phyloP scores from a whole-genome alignment of 2,888 invertebrate species.

The Tiliacea citrago region DNA sequence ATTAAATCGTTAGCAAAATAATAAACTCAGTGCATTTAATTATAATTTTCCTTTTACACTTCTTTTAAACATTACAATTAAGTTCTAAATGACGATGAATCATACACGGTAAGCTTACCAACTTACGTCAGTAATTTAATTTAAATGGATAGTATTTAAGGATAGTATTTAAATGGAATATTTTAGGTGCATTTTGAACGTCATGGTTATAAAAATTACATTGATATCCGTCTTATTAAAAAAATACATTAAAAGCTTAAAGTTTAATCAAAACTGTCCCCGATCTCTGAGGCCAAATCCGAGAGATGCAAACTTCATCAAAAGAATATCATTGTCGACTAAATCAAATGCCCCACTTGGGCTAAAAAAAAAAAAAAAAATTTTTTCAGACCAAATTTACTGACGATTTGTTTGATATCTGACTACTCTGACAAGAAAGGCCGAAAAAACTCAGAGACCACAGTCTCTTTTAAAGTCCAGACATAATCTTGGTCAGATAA shows the following conservation, averaged over 20 bases:
- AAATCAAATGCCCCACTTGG: neutral
- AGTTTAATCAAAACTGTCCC: neutral
- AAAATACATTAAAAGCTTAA: neutral
- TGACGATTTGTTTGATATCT: neutral
- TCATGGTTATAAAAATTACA: neutral
- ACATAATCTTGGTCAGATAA: no score
- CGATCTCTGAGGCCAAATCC: neutral
- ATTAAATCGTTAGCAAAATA: neutral
- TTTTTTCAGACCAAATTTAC: neutral
- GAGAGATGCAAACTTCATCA: no score
- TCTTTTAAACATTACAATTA: neutral
- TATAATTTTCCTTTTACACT: slow-evolving; percentile 19
- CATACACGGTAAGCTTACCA: slow-evolving; percentile 2
- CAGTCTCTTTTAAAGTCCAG: no score
- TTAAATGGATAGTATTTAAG: no score
- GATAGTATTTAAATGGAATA: no score
- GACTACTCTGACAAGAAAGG: no score
- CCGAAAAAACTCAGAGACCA: no score
- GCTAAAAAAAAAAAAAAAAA: no score
- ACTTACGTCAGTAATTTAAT: slow-evolving; percentile 1
- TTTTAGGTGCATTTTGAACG: neutral
- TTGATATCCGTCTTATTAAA: neutral
- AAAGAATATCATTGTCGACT: no score
- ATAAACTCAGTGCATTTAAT: neutral
- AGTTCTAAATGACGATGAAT: neutral